Conservation (phyloP, 2,797 vertebrate genomes). For the Hippocampus kuda region DNA sequence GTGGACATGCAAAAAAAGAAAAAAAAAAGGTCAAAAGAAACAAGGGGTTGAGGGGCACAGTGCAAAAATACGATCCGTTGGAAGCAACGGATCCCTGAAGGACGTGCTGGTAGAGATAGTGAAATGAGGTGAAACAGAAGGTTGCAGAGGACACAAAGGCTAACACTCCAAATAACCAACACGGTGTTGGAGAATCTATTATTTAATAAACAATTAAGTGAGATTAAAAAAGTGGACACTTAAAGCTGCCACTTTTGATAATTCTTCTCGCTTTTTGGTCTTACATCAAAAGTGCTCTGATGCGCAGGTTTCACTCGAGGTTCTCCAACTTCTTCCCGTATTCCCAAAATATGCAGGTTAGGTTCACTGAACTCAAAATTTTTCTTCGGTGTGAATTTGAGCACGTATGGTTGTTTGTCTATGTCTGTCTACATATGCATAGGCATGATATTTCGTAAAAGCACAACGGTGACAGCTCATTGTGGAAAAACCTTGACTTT, state of each 20-base stretch:
- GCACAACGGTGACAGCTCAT: background rate
- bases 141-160: conserved; percentile 20
- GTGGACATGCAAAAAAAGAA: conserved; percentile 36
- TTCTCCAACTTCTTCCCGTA: too few species aligned
- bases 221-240: background rate
- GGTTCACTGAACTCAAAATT: too few species aligned
- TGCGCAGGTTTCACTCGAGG: too few species aligned
- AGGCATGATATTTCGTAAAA: background rate
- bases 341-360: too few species aligned
- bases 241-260: background rate
- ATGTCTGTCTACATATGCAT: too few species aligned
- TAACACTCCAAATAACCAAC: conserved; percentile 8
- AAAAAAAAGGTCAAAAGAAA: conserved; percentile 42
- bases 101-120: conserved; percentile 28
- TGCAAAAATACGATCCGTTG: conserved; percentile 25
- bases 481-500: background rate
- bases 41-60: conserved; percentile 28
- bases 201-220: conserved; percentile 9
- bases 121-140: conserved; percentile 19
- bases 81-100: conserved; percentile 8
- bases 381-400: too few species aligned
- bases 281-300: background rate
- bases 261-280: background rate
- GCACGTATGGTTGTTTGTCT: too few species aligned
- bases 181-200: background rate